Base-by-base conservation (phyloP, 2,888 invertebrate species). In the Drosophila mimetica region DNA sequence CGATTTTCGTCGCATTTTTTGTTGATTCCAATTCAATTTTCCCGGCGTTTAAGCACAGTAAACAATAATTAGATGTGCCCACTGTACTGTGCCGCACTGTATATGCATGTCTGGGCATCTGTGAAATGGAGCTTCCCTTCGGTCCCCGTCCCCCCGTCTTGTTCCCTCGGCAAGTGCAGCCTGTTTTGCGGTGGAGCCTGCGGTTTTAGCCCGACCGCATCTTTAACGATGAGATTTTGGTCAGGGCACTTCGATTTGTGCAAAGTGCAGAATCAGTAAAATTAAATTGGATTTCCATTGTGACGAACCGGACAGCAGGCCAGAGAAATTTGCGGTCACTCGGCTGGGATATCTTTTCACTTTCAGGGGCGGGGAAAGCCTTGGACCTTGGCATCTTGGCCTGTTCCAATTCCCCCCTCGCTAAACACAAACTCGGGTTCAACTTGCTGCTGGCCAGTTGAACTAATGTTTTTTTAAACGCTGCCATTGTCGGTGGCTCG, bases 11-110 rank as follows among this genome's bases (percentile, higher is more conserved):
- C 65, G 75, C 74, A 76, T 86, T 86, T 72, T 71, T 58, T 76
- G 76, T 82, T 83, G 85, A 80, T 84, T 88, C 73, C 80, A 82
- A 89, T 87, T 86, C 76, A 88, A 89, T 87, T 87, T 89, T 82
- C 72, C 80, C 73, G 76, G 72, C 89, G 78, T 77, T 87, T 87
- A 89, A 78, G 85, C 80, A 85, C 72, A 71, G 82, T 80, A 89
- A 89, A 87, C 85, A 89, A 86, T 88, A 87, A 87, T 87, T 89
- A 87, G 86, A 87, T 88, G 67, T 78, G 70, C 75, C 70, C 67
- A 63, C 73, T 65, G 77, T 72, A 61, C 61, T 47, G 42, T 55
- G 57, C 22, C 9, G 30, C 13, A 9, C 55, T 28, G 8, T 39
- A 36, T 51, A 52, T 71, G 44, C 37, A 70, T 61, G 52, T 51